Evolutionary conservation across 2,888 invertebrate genomes (phyloP).

Genomic region (Cantharis rustica): DNA sequence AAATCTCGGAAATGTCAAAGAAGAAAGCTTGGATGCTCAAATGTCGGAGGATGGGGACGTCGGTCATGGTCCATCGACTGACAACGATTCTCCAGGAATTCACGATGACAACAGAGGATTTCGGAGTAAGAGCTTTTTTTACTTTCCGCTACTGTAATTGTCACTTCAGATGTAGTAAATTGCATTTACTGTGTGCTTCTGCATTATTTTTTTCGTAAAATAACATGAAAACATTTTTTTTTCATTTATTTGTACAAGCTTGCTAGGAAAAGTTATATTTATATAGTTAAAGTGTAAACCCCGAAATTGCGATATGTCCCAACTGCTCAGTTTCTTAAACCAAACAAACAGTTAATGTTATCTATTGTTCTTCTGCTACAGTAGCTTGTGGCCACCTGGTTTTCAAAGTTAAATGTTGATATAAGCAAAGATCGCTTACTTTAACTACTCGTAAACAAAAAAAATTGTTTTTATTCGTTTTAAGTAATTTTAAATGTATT

Average conservation of each 20-base stretch:
- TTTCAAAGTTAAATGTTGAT: slow-evolving; percentile 21
- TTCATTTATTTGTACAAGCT: slow-evolving; percentile 15
- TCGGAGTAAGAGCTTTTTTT: slow-evolving; percentile 60
- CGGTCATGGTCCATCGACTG: slow-evolving; percentile 51
- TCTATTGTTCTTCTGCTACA: slow-evolving; percentile 52
- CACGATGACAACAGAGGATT: slow-evolving; percentile 60
- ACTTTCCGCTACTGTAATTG: not conserved
- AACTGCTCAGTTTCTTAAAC: slow-evolving; percentile 47
- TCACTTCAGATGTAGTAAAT: not conserved
- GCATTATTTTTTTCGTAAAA: slow-evolving; percentile 10
- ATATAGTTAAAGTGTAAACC: slow-evolving; percentile 12
- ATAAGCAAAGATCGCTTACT: slow-evolving; percentile 8
- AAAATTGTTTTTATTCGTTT: not conserved
- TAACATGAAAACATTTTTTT: not conserved
- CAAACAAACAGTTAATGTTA: slow-evolving; percentile 52
- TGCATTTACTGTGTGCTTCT: slow-evolving; percentile 4
- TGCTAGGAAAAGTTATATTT: slow-evolving; percentile 20
- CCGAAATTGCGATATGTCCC: slow-evolving; percentile 42
- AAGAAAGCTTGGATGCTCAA: slow-evolving; percentile 64
- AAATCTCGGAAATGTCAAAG: slow-evolving; percentile 52
- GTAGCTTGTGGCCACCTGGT: slow-evolving; percentile 53
- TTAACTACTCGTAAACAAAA: slow-evolving; percentile 11
- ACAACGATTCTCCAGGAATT: slow-evolving; percentile 51
- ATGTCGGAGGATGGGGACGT: slow-evolving; percentile 64
- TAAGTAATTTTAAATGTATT: not conserved